phyloP scores from a whole-genome alignment of 1,140 invertebrate genomes.

The Stenopsyche tienmushanensis region DNA sequence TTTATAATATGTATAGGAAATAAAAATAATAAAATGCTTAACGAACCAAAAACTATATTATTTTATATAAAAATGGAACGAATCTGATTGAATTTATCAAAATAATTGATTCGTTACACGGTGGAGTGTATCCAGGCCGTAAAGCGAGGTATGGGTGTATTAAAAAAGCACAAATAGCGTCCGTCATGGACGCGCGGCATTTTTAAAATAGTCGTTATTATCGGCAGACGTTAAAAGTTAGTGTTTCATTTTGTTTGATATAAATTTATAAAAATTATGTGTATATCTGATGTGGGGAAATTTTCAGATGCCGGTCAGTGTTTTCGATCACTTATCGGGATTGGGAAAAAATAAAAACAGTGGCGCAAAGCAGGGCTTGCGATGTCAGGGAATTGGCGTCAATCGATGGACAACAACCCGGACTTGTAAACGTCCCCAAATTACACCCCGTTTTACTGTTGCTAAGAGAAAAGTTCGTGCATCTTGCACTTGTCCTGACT shows the following conservation, averaged over 20 bases:
- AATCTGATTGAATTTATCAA: no score
- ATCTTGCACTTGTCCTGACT: constrained; percentile 96
- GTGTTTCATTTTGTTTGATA: not conserved
- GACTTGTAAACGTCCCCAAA: constrained; percentile 6
- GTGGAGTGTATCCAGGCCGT: not conserved
- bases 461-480: constrained; percentile 66
- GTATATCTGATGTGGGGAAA: not conserved
- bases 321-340: not conserved
- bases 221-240: no score
- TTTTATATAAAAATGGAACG: no score
- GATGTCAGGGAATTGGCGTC: constrained; percentile 75
- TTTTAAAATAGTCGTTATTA: no score
- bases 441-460: constrained; percentile 29
- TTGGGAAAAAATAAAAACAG: not conserved
- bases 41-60: no score
- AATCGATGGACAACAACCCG: constrained; percentile 45
- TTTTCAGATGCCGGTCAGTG: not conserved
- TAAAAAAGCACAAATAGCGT: no score
- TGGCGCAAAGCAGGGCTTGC: no score
- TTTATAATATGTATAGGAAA: not conserved
- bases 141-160: not conserved
- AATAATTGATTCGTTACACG: not conserved
- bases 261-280: not conserved
- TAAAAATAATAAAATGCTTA: not conserved
- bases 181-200: no score